Evolutionary conservation across 2,797 vertebrate species (phyloP).

Genomic region (Halcyon chelicuti): DNA sequence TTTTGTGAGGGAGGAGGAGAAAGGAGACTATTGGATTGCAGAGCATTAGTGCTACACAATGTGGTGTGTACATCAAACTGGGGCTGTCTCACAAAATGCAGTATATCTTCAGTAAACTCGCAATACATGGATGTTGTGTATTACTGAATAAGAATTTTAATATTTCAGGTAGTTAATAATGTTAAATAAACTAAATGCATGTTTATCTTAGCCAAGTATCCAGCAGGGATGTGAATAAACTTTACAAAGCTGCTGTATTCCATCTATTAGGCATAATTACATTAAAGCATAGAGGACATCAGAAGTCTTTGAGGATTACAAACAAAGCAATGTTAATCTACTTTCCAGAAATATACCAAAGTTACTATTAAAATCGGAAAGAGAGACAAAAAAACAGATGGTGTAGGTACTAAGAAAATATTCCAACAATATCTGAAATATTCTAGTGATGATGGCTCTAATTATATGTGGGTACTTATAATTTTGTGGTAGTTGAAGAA

Average conservation of each 20-base stretch:
- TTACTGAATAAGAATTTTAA: neutral
- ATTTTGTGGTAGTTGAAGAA: neutral
- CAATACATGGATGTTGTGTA: neutral
- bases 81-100: neutral
- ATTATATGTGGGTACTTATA: neutral
- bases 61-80: neutral
- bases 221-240: neutral
- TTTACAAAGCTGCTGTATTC: neutral
- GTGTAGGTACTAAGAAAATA: neutral
- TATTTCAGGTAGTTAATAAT: neutral
- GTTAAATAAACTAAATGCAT: slow-evolving; percentile 18
- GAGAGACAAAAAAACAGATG: neutral
- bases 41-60: neutral
- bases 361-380: neutral
- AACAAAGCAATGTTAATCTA: neutral
- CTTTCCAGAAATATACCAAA: neutral
- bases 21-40: neutral
- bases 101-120: neutral
- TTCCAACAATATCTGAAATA: neutral
- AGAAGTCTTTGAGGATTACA: neutral
- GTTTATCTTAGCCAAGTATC: slow-evolving; percentile 1
- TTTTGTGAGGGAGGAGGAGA: neutral
- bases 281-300: neutral
- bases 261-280: neutral
- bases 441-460: neutral